A percentile compares a stretch with the other conserved stretches of the same genome.
Conservation (phyloP, 2,113 vertebrate species). For the Pluvianellus socialis region DNA sequence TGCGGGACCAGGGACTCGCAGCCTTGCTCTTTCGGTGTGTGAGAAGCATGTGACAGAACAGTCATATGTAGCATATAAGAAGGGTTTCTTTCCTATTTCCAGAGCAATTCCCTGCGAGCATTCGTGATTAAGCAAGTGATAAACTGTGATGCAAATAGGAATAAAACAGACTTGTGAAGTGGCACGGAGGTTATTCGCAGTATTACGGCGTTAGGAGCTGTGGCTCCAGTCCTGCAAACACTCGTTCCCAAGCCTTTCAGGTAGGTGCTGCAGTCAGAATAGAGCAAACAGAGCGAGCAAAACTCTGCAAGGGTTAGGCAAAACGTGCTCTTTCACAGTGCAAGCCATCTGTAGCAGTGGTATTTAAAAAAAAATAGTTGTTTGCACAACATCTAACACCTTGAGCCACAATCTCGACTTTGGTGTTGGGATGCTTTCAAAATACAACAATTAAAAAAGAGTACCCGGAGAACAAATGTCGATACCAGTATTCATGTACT, state of each 20-base stretch:
- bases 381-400: background rate
- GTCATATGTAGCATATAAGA: rapidly evolving
- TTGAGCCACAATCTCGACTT: background rate
- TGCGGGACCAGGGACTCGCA: background rate
- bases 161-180: background rate
- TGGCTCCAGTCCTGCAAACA: background rate
- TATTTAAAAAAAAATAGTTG: background rate
- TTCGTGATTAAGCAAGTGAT: background rate
- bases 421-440: background rate
- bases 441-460: background rate
- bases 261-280: background rate
- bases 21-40: background rate
- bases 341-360: background rate
- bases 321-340: background rate
- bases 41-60: background rate
- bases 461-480: background rate
- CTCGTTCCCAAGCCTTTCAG: background rate
- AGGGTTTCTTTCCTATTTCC: background rate
- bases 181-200: rapidly evolving
- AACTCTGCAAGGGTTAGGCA: background rate
- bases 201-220: background rate
- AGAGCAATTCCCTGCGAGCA: background rate
- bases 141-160: background rate
- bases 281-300: background rate
- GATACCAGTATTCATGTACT: background rate